Evolutionary conservation across 2,113 vertebrate genomes (phyloP), one percentile per base, ranked within the genome.

Genomic region (Asarcornis scutulata): DNA sequence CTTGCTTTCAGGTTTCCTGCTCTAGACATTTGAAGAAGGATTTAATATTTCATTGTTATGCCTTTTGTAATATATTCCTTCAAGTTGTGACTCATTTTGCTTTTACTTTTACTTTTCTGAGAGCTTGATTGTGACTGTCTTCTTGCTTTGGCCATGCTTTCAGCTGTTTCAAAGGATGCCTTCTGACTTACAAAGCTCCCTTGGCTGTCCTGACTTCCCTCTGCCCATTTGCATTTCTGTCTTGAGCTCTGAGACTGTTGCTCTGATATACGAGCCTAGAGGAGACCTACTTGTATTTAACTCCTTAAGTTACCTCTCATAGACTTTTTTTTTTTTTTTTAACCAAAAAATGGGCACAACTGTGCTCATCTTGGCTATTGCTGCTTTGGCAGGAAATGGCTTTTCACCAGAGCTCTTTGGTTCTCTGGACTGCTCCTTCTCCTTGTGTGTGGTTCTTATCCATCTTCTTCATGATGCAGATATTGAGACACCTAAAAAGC

Each of bases 1-100:
- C 83, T 77, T 83, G 68, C 56, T 75, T 52, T 81, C 64, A 42
- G 6, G 3, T 71, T 97, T 94, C 91, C 76, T 95, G 83, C 17
- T n/a, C 31, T 58, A 71, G 79, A 44, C 77, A 59, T 80, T 71
- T 91, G 79, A 90, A 71, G 72, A 73, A 74, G 42, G 44, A 62
- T 59, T 86, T 80, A 32, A 17, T 58, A n/a, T 88, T 86, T 80
- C 50, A 71, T 80, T 69, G 59, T 80, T 46, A 32, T 74, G 42
- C 52, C 6, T 2, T 88, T 74, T 83, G 72, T 55, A 36, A 66
- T 88, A 77, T 84, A 26, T 79, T 81, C 68, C 40, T 90, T 67
- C 31, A 36, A 46, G 76, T 1, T 60, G 34, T 66, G 88, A 71
- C 40, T 80, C 36, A 42, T 73, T 94, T 77, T 55, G 23, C 66